Conservation (phyloP, 2,888 invertebrate species). For the Meteorus cinctellus region DNA sequence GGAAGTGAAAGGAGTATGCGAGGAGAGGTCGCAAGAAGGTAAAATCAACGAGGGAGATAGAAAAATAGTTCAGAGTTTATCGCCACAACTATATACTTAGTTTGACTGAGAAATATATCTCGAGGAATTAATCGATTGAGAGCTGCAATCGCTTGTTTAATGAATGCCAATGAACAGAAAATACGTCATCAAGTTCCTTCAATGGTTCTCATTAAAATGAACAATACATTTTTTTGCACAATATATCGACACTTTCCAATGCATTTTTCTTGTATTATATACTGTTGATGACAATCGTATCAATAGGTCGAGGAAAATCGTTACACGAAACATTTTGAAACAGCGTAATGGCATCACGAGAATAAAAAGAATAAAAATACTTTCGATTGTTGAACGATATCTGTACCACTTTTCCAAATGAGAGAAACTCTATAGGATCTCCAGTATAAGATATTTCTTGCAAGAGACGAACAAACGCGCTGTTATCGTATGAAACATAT, state of each 20-base stretch:
- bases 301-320: not conserved
- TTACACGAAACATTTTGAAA: constrained; percentile 1
- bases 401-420: constrained; percentile 35
- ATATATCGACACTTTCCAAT: not conserved
- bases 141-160: constrained; percentile 38
- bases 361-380: constrained; percentile 20
- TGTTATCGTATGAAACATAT: constrained; percentile 42
- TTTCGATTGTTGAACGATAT: constrained; percentile 21
- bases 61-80: constrained; percentile 31
- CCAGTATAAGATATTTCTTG: constrained; percentile 18
- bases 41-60: constrained; percentile 36
- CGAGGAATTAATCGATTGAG: constrained; percentile 57
- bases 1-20: constrained; percentile 37
- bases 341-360: not conserved
- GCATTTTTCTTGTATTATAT: not conserved
- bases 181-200: not conserved
- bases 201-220: not conserved
- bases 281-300: not conserved
- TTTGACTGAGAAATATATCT: constrained; percentile 49
- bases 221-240: not conserved
- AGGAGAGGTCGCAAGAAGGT: constrained; percentile 24
- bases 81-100: too few species aligned
- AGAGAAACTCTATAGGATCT: constrained; percentile 33
- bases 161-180: not conserved
- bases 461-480: constrained; percentile 35